Conservation (phyloP, 1,140 invertebrate species). For the Drosophila gunungcola region DNA sequence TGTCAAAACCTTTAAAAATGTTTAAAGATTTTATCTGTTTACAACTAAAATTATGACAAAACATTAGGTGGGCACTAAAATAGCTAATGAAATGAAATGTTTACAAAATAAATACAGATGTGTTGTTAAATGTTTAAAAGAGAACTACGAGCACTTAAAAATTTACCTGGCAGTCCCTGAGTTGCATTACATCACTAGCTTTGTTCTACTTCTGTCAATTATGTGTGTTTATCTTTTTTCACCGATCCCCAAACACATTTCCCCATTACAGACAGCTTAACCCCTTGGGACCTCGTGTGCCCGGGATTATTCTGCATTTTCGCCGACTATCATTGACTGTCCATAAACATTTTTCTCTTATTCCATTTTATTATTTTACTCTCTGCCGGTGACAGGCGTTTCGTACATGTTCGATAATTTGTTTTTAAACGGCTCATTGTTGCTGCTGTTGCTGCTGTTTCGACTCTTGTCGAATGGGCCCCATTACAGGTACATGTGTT, state of each 20-base stretch:
- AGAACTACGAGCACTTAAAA: background rate
- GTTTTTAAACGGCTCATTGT: slow-evolving; percentile 74
- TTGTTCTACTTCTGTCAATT: slow-evolving; percentile 47
- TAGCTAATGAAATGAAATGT: background rate
- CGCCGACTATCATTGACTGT: slow-evolving; percentile 57
- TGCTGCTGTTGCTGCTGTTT: slow-evolving; percentile 53
- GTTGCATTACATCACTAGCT: slow-evolving; percentile 23
- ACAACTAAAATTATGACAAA: background rate
- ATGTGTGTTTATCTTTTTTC: slow-evolving; percentile 32
- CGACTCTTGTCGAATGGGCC: slow-evolving; percentile 64
- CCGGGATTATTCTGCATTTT: slow-evolving; percentile 42
- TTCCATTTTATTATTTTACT: slow-evolving; percentile 68
- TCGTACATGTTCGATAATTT: slow-evolving; percentile 78
- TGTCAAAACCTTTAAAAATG: too few relatives aligned
- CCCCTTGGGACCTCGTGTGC: slow-evolving; percentile 24
- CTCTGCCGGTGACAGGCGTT: slow-evolving; percentile 66
- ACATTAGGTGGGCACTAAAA: background rate
- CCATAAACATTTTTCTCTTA: slow-evolving; percentile 45
- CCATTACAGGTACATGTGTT: slow-evolving; percentile 67
- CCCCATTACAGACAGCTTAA: slow-evolving; percentile 31
- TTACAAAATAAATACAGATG: slow-evolving; percentile 8
- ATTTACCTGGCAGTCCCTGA: slow-evolving; percentile 13
- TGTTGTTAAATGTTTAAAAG: background rate
- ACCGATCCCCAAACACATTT: slow-evolving; percentile 29
- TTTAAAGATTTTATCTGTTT: too few relatives aligned